Evolutionary conservation across 2,113 vertebrate species (phyloP).

Genomic region (Aldabrachelys gigantea): DNA sequence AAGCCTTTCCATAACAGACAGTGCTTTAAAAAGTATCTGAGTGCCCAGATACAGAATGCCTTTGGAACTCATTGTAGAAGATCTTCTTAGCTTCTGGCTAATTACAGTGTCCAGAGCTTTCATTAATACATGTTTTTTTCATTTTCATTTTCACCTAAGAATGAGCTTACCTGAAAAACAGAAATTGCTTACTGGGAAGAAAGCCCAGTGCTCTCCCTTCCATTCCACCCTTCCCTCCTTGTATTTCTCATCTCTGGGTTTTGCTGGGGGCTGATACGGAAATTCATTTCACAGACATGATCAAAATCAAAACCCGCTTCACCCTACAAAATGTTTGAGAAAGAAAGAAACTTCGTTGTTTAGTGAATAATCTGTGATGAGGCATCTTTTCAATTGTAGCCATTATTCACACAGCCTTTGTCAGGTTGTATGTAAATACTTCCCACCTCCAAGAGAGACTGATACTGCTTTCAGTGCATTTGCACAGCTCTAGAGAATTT

Average conservation of each 20-base stretch:
- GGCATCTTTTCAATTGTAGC: slow-evolving; percentile 4
- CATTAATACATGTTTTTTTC: neutral
- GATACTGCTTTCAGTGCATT: neutral
- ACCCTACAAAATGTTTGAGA: slow-evolving; percentile 6
- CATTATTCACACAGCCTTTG: neutral
- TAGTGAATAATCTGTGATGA: neutral
- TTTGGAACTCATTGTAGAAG: neutral
- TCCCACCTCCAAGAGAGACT: neutral
- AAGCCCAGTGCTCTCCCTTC: neutral
- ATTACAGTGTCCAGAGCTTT: neutral
- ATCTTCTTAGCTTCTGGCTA: neutral
- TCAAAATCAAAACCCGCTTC: neutral
- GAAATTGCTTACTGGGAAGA: neutral
- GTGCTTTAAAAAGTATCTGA: neutral
- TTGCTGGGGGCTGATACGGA: neutral
- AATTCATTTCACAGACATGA: slow-evolving; percentile 16
- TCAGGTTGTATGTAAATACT: neutral
- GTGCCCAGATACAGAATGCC: neutral
- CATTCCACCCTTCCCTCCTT: neutral
- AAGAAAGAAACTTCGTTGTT: neutral
- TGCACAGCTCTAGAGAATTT: neutral
- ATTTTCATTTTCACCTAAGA: neutral
- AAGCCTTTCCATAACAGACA: accelerated
- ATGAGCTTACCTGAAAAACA: neutral
- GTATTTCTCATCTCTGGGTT: neutral